Evolutionary conservation across 92 coral and sea anemone genomes (phyloP), one percentile per base, ranked within the genome.

Genomic region (Epizoanthus fatuus): DNA sequence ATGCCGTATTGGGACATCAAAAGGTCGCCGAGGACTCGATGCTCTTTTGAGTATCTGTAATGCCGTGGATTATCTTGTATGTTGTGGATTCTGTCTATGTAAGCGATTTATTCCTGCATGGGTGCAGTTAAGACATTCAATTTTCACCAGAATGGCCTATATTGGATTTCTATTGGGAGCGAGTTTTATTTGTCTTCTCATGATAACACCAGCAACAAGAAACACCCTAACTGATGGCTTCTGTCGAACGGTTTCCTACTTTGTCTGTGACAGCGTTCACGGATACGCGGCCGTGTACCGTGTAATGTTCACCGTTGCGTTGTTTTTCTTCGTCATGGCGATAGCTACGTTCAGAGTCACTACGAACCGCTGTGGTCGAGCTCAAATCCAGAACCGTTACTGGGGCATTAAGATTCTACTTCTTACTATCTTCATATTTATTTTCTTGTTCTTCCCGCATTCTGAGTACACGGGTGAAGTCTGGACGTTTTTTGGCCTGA

Each of bases 381-480:
- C 98, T 6, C 84, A 83, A 66, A 79, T 95, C 35, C 96, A 97
- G 77, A 97, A 97, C 63, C 84, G 90, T 42, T 93, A 90, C 74
- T 97, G 99, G 99, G 92, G 92, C 17, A 80, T 95, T 14, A 97
- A 95, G 75, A 92, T 92, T 6, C 65, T 93, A 0, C 45, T 88
- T 4, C 86, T 97, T n/a, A 60, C 98, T 0, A 3, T 86, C 25
- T 47, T 95, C 39, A 88, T 88, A 32, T 91, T 95, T 74, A 54
- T 82, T 38, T 97, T 97, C 67, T 80, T 97, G 69, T 81, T 97
- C 20, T 85, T 97, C 35, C 99, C 99, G 5, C 99, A 95, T 68
- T 91, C 95, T 16, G 99, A 97, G 57, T 97, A 95, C 88, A 93
- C 95, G 16, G 99, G 99, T 4, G 99, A 97, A 81, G 91, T 97